Evolutionary conservation across 1,140 invertebrate genomes (phyloP).

Genomic region (Listronotus oregonensis): DNA sequence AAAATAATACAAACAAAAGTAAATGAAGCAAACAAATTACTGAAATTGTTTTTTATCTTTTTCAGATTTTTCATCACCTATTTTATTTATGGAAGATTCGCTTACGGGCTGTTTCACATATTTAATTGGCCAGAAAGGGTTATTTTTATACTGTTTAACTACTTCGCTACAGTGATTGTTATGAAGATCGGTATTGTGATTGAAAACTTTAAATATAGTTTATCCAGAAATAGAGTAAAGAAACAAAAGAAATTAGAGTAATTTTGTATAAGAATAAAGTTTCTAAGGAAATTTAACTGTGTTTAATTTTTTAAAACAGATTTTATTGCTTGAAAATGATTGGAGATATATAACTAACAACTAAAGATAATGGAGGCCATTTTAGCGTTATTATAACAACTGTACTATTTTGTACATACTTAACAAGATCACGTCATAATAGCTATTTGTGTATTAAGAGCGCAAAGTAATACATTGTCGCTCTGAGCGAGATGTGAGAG

Average conservation of each 20-base stretch:
- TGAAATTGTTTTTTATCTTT: neutral
- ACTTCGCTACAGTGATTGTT: conserved; percentile 16
- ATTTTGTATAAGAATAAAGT: too few species aligned
- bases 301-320: too few species aligned
- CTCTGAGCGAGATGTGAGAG: too few species aligned
- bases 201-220: conserved; percentile 23
- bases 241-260: neutral
- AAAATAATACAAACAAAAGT: neutral
- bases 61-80: conserved; percentile 25
- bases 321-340: too few species aligned
- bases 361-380: too few species aligned
- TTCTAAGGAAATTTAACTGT: too few species aligned
- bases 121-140: conserved; percentile 34
- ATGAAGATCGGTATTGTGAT: conserved; percentile 25
- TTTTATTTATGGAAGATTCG: conserved; percentile 22
- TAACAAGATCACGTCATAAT: too few species aligned
- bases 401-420: too few species aligned
- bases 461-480: too few species aligned
- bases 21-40: neutral
- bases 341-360: too few species aligned
- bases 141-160: conserved; percentile 15
- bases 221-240: neutral
- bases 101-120: conserved; percentile 25
- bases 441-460: too few species aligned
- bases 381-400: too few species aligned